These are phyloP conservation scores for Oxyteleia sp. DNA, from an alignment of 2,888 invertebrate genomes.

Conservation along the genomic window DNA sequence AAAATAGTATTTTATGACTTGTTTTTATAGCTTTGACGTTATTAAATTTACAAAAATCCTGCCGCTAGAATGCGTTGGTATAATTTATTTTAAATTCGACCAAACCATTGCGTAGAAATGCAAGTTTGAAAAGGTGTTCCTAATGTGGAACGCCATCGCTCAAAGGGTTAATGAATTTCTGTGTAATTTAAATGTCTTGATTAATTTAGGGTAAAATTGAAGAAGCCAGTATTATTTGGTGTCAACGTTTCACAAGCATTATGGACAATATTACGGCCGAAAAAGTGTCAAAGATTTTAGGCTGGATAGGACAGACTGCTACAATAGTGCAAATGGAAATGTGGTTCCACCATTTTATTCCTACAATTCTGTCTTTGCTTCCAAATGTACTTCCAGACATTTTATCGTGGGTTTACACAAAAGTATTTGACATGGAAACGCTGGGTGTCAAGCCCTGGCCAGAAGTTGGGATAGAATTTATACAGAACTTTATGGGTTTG, in stretches of 20 bases:
- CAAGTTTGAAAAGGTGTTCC: no score
- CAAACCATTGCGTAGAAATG: no score
- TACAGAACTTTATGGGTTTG: conserved; percentile 82
- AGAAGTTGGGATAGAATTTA: conserved; percentile 84
- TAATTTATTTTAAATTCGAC: no score
- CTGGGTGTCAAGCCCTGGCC: conserved; percentile 79
- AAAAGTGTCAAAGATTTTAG: conserved; percentile 78
- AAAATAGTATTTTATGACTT: no score
- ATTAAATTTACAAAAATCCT: no score
- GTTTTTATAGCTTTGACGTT: no score
- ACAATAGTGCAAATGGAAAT: conserved; percentile 77
- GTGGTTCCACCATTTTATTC: conserved; percentile 85
- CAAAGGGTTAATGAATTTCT: no score
- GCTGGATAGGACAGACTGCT: conserved; percentile 78
- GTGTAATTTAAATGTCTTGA: no score
- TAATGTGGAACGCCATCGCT: no score
- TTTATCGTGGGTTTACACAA: conserved; percentile 81
- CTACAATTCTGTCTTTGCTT: conserved; percentile 79
- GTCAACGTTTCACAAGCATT: conserved; percentile 82
- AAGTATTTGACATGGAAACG: conserved; percentile 80
- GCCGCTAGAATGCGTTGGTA: no score
- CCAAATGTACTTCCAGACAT: conserved; percentile 81
- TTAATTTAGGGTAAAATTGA: conserved; percentile 81
- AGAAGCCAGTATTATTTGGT: conserved; percentile 85
- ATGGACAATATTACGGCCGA: conserved; percentile 77